Evolutionary conservation across 2,888 invertebrate species (phyloP).

Genomic region (Carabus problematicus): DNA sequence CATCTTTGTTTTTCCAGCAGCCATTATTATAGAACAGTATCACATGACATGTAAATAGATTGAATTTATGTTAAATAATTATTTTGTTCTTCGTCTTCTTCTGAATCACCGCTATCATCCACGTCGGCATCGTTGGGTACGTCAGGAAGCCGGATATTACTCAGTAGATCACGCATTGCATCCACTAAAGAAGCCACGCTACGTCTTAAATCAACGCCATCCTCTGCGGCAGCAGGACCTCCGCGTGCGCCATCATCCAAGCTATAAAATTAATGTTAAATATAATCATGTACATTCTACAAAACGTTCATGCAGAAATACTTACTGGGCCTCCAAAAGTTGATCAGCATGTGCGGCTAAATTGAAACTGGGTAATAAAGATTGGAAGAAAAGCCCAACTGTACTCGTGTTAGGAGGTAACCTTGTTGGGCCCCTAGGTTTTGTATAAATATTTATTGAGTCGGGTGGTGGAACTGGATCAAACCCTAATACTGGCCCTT

Average conservation of each 20-base stretch:
- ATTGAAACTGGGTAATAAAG: conserved; percentile 72
- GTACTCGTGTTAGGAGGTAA: conserved; percentile 53
- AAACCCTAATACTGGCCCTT: conserved; percentile 72
- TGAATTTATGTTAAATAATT: conserved; percentile 56
- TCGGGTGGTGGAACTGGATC: conserved; percentile 83
- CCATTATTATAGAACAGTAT: conserved; percentile 27
- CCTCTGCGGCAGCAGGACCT: conserved; percentile 55
- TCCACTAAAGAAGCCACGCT: conserved; percentile 73
- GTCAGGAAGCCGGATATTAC: conserved; percentile 69
- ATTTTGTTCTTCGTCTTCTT: conserved; percentile 61
- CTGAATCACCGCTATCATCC: conserved; percentile 62
- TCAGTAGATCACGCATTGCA: conserved; percentile 75
- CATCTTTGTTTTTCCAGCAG: conserved; percentile 16
- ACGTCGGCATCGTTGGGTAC: conserved; percentile 63
- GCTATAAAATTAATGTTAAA: conserved; percentile 1
- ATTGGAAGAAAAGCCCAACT: conserved; percentile 72
- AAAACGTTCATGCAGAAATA: not conserved
- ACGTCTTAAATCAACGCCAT: conserved; percentile 64
- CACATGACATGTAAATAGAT: conserved; percentile 28
- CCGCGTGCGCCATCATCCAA: conserved; percentile 53
- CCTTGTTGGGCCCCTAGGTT: conserved; percentile 56
- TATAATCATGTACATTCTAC: not conserved
- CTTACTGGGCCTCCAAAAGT: conserved; percentile 45
- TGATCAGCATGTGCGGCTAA: conserved; percentile 48
- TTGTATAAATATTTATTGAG: conserved; percentile 74